Evolutionary conservation across 1,140 invertebrate species (phyloP), one percentile per base, ranked within the genome.

Genomic region (Phocides pigmalion): DNA sequence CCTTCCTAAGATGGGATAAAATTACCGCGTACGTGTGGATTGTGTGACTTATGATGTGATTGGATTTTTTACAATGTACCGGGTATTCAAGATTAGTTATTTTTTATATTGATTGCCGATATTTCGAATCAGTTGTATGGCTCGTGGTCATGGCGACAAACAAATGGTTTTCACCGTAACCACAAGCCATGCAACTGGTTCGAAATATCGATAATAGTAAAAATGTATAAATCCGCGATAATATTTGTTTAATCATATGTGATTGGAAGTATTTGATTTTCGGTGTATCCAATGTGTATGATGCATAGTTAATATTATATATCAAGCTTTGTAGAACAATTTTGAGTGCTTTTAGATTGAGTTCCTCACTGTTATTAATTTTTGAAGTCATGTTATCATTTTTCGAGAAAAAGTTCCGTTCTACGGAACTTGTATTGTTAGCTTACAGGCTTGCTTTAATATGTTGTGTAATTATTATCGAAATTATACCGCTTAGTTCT

Each of bases 261-360:
- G n/a, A n/a, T n/a, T n/a, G n/a, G n/a, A 22, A 22, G 22, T 3
- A 22, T 3, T 22, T 6, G 22, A 3, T 6, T 22, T 22, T 22
- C 6, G 22, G 3, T 22, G 8, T n/a, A n/a, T n/a, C n/a, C n/a
- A n/a, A 8, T 1, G n/a, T 35, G 9, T 35, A 1, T 35, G 3
- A 4, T 35, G 4, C 32, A 12, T 35, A 35, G 32, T 35, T 35
- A 4, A 35, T 35, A 2, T 19, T 47, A 19, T 35, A 22, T 47
- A 46, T 28, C 19, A 32, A 32, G 44, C 9, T 17, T 3, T 32
- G 35, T 9, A 59, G 8, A n/a, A n/a, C n/a, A n/a, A n/a, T n/a
- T n/a, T n/a, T n/a, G n/a, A n/a, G 14, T 25, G 41, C 54, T 28
- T 44, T 15, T 44, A 44, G 22, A 42, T 39, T 58, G 22, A 41